These are phyloP conservation scores for Drosophila ezoana DNA, from an alignment of 2,888 invertebrate genomes.

Conservation along the genomic window DNA sequence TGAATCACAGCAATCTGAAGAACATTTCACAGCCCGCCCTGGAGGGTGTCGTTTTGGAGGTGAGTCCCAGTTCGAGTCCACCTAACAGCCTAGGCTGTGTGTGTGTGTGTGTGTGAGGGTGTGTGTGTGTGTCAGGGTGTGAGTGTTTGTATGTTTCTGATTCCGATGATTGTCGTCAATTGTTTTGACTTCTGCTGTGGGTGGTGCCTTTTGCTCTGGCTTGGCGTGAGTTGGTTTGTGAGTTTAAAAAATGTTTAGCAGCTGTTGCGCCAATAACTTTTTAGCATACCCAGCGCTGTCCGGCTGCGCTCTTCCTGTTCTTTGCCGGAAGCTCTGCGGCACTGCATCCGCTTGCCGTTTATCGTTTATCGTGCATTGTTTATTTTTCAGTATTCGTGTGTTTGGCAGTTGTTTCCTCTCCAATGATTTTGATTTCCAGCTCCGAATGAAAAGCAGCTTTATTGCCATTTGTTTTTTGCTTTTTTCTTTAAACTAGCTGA, in stretches of 20 bases:
- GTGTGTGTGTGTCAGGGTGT: slow-evolving; percentile 2
- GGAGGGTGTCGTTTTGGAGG: slow-evolving; percentile 87
- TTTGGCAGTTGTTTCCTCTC: slow-evolving; percentile 58
- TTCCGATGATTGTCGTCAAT: slow-evolving; percentile 79
- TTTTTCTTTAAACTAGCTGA: no score
- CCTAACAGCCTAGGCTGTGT: slow-evolving; percentile 7
- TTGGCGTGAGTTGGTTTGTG: slow-evolving; percentile 16
- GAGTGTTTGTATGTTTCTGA: slow-evolving; percentile 16
- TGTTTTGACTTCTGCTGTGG: slow-evolving; percentile 72
- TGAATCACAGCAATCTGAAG: slow-evolving; percentile 86
- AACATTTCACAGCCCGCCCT: slow-evolving; percentile 87
- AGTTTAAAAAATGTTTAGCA: slow-evolving; percentile 52
- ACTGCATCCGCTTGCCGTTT: slow-evolving; percentile 66
- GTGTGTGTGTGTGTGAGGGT: not conserved
- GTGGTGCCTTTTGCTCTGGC: slow-evolving; percentile 21
- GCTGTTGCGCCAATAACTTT: slow-evolving; percentile 74
- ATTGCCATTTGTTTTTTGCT: no score
- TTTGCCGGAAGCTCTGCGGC: slow-evolving; percentile 65
- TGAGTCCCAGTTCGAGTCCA: slow-evolving; percentile 73
- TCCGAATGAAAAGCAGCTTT: no score
- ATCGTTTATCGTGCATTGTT: slow-evolving; percentile 53
- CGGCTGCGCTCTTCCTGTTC: slow-evolving; percentile 36
- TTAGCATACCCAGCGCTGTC: slow-evolving; percentile 63
- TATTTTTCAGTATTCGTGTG: slow-evolving; percentile 39
- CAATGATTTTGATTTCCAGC: slow-evolving; percentile 1